Evolutionary conservation across 2,797 vertebrate species (phyloP).

Genomic region (Lepus oiostolus): DNA sequence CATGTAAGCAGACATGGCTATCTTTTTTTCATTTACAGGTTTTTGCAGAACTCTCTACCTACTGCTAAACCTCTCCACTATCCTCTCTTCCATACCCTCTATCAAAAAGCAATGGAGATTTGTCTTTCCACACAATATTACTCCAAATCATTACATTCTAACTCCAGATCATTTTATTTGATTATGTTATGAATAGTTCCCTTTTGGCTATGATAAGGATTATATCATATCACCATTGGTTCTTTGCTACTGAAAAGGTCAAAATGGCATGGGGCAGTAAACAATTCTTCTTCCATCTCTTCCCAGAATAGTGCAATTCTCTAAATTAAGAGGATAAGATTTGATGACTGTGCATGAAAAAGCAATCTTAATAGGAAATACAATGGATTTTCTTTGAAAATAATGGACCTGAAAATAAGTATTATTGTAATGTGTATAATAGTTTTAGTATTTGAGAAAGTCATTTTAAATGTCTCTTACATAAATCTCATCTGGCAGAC

Average conservation of each 20-base stretch:
- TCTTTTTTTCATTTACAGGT: background rate
- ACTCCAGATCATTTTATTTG: background rate
- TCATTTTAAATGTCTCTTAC: background rate
- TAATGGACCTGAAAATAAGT: background rate
- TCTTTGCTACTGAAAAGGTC: background rate
- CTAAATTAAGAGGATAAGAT: background rate
- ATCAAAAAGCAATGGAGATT: background rate
- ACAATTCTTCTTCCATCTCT: background rate
- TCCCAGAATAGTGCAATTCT: background rate
- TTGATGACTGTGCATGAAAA: background rate
- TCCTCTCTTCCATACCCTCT: background rate
- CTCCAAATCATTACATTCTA: background rate
- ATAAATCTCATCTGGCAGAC: background rate
- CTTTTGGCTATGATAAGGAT: background rate
- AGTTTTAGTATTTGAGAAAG: background rate
- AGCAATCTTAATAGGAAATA: background rate
- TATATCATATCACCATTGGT: background rate
- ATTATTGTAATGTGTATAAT: background rate
- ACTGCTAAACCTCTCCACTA: background rate
- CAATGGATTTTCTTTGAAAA: background rate
- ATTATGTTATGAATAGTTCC: background rate
- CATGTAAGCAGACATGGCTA: no score
- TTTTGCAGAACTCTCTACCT: background rate
- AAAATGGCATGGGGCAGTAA: background rate
- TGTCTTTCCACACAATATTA: background rate